Conservation (phyloP, 30 jellyfish, hydroid and myxozoan genomes). For the Hydractinia symbiolongicarpus region DNA sequence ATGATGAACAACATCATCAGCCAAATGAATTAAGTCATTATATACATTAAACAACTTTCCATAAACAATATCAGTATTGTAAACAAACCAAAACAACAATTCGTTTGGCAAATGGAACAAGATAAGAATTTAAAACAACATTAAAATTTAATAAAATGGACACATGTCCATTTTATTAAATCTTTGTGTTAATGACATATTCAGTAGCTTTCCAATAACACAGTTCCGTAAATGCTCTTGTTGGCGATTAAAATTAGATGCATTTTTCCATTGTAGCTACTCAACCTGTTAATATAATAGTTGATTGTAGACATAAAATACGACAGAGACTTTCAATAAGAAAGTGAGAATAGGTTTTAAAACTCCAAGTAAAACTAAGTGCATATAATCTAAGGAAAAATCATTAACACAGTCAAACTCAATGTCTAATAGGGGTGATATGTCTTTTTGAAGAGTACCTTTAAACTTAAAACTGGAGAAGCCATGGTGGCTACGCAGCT, state of each 20-base stretch:
- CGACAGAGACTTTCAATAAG: no score
- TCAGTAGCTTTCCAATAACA: constrained; percentile 10
- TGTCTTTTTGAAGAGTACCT: no score
- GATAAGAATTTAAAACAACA: background rate
- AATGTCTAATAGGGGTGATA: no score
- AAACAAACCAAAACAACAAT: background rate
- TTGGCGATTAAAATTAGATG: no score
- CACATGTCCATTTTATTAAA: background rate
- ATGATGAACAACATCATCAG: background rate
- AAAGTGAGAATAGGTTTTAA: no score
- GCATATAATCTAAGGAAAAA: no score
- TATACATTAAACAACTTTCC: constrained; percentile 2
- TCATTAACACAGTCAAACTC: no score
- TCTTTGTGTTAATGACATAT: background rate
- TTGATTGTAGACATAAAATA: background rate
- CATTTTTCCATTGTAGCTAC: background rate
- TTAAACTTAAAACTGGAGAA: no score
- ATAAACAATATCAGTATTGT: background rate
- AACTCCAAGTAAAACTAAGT: no score
- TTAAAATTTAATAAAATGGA: background rate
- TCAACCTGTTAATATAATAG: background rate
- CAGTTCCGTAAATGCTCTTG: no score
- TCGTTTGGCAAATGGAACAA: background rate
- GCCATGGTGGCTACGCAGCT: no score
- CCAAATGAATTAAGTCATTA: constrained; percentile 5